These are phyloP conservation scores for Pimephales promelas DNA, from an alignment of 2,113 vertebrate species.

Conservation along the genomic window DNA sequence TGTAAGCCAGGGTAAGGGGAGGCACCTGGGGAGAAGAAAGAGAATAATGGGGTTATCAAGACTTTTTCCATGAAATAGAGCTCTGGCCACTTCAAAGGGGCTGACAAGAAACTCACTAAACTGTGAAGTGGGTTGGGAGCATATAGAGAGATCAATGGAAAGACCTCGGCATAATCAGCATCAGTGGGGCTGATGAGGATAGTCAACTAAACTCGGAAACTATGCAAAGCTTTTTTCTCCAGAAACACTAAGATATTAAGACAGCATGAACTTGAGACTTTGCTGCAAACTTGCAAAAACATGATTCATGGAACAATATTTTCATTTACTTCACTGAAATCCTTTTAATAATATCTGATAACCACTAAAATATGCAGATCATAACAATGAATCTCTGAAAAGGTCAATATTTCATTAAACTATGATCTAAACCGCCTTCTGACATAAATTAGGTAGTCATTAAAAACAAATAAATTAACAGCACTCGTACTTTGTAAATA, in stretches of 20 bases:
- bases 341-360: constrained; percentile 48
- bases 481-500: constrained; percentile 36
- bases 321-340: constrained; percentile 49
- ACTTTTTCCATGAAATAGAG: constrained; percentile 46
- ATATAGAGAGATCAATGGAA: constrained; percentile 26
- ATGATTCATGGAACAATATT: constrained; percentile 57
- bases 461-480: constrained; percentile 50
- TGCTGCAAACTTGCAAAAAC: constrained; percentile 40
- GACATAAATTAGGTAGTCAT: constrained; percentile 36
- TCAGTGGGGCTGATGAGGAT: not conserved
- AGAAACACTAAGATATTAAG: constrained; percentile 33
- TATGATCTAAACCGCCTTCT: constrained; percentile 23
- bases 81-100: constrained; percentile 48
- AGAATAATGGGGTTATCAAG: constrained; percentile 45
- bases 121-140: constrained; percentile 16
- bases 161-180: constrained; percentile 15
- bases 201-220: constrained; percentile 16
- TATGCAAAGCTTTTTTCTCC: not conserved
- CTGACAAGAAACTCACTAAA: constrained; percentile 33
- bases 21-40: constrained; percentile 76
- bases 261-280: constrained; percentile 33
- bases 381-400: constrained; percentile 38
- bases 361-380: constrained; percentile 30
- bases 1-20: constrained; percentile 92
- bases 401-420: constrained; percentile 27